phyloP scores from a whole-genome alignment of 2,113 vertebrate genomes.

The Nematolebias whitei region DNA sequence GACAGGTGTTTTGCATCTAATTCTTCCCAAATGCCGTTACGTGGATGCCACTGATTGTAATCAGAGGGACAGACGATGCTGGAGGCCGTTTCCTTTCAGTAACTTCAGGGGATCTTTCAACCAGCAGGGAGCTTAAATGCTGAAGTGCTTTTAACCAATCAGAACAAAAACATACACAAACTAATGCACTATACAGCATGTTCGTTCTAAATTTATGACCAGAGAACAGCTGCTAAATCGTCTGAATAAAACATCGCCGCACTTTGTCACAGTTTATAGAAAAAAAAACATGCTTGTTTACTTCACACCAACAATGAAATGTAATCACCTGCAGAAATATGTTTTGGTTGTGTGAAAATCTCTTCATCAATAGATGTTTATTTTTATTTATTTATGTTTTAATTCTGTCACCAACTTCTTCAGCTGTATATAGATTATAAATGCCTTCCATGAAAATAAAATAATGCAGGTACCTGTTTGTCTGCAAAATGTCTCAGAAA shows the following conservation, averaged over 20 bases:
- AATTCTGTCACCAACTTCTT: neutral
- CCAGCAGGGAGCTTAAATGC: slow-evolving; percentile 64
- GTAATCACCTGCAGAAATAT: slow-evolving; percentile 48
- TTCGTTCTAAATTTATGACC: slow-evolving; percentile 67
- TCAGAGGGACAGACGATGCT: slow-evolving; percentile 71
- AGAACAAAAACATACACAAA: slow-evolving; percentile 66
- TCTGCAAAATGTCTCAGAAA: neutral
- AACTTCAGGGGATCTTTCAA: slow-evolving; percentile 69
- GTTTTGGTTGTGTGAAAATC: slow-evolving; percentile 29
- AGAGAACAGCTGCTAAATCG: slow-evolving; percentile 63
- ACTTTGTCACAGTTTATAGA: slow-evolving; percentile 37
- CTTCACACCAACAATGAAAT: slow-evolving; percentile 51
- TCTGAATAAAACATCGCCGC: slow-evolving; percentile 49
- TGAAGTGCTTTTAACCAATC: slow-evolving; percentile 68
- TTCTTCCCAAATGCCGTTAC: slow-evolving; percentile 60
- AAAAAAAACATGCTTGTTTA: slow-evolving; percentile 55
- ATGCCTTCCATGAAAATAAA: neutral
- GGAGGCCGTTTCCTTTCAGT: slow-evolving; percentile 62
- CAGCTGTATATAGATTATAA: slow-evolving; percentile 8
- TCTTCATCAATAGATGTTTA: slow-evolving; percentile 5
- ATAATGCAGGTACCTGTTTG: too few relatives aligned
- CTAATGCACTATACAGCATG: slow-evolving; percentile 38
- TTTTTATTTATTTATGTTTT: slow-evolving; percentile 3
- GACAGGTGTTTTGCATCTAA: slow-evolving; percentile 75
- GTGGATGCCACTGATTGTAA: slow-evolving; percentile 76